phyloP scores from a whole-genome alignment of 2,888 invertebrate species.

The Lysandra coridon region DNA sequence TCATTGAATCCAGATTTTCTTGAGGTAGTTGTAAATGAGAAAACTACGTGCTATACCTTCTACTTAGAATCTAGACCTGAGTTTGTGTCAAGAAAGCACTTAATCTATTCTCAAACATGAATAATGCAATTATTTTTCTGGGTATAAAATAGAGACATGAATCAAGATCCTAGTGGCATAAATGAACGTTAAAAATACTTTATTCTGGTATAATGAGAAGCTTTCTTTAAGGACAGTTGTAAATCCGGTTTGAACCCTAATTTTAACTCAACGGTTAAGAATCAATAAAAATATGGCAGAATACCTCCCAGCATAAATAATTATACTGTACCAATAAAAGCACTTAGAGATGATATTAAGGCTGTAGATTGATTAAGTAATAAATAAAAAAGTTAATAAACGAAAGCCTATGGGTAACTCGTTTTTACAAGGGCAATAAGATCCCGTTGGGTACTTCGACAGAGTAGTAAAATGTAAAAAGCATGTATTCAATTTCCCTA shows the following conservation, averaged over 20 bases:
- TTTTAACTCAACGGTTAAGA: neutral
- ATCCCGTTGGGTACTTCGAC: slow-evolving; percentile 10
- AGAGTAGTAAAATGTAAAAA: neutral
- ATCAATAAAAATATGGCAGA: neutral
- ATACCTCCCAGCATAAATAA: slow-evolving; percentile 10
- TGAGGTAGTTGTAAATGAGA: neutral
- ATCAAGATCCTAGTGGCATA: neutral
- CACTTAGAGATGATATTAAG: slow-evolving; percentile 23
- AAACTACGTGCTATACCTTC: neutral
- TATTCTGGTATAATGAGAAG: neutral
- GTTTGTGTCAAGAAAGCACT: neutral
- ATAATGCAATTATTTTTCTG: neutral
- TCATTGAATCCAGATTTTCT: slow-evolving; percentile 38
- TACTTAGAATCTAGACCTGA: neutral
- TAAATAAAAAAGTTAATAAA: slow-evolving; percentile 26
- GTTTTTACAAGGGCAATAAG: slow-evolving; percentile 9
- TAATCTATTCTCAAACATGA: neutral
- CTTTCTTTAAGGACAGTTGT: neutral
- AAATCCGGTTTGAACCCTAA: neutral
- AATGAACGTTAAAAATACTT: neutral
- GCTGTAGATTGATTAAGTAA: slow-evolving; percentile 22
- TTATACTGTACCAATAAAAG: slow-evolving; percentile 26
- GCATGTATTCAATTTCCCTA: neutral
- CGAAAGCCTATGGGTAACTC: neutral
- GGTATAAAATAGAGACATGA: neutral